Conservation (phyloP, 1,140 invertebrate genomes). For the Brachionus paranguensis region DNA sequence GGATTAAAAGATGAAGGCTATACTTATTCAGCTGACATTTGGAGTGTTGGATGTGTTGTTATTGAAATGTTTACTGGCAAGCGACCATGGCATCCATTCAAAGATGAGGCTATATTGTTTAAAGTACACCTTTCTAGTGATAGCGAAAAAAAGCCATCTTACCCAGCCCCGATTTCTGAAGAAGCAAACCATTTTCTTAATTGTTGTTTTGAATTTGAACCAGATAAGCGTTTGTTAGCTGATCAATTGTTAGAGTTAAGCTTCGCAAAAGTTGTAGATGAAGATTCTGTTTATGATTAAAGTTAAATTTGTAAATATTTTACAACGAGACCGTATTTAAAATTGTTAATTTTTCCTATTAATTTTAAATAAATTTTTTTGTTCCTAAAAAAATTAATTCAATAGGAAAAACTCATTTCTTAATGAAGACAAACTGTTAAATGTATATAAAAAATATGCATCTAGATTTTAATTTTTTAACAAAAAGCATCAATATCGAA, state of each 20-base stretch:
- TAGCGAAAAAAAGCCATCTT: not conserved
- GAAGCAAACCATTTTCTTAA: conserved; percentile 30
- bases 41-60: conserved; percentile 92
- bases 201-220: conserved; percentile 28
- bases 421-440: too few relatives aligned
- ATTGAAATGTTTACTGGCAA: conserved; percentile 99
- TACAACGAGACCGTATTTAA: not conserved
- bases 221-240: not conserved
- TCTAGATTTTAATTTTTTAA: too few relatives aligned
- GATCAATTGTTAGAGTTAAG: conserved; percentile 19
- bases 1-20: conserved; percentile 7
- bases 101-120: not conserved
- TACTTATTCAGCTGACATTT: conserved; percentile 70
- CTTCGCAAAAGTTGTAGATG: conserved; percentile 1
- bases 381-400: too few relatives aligned
- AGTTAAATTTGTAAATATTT: not conserved
- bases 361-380: too few relatives aligned
- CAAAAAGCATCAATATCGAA: too few relatives aligned
- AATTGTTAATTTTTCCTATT: too few relatives aligned
- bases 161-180: not conserved
- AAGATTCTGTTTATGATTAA: not conserved
- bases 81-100: conserved; percentile 62
- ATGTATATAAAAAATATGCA: too few relatives aligned
- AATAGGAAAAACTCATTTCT: too few relatives aligned
- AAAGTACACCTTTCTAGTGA: not conserved